Evolutionary conservation across 92 coral and sea anemone species (phyloP).

Genomic region (Epizoanthus ramosus): DNA sequence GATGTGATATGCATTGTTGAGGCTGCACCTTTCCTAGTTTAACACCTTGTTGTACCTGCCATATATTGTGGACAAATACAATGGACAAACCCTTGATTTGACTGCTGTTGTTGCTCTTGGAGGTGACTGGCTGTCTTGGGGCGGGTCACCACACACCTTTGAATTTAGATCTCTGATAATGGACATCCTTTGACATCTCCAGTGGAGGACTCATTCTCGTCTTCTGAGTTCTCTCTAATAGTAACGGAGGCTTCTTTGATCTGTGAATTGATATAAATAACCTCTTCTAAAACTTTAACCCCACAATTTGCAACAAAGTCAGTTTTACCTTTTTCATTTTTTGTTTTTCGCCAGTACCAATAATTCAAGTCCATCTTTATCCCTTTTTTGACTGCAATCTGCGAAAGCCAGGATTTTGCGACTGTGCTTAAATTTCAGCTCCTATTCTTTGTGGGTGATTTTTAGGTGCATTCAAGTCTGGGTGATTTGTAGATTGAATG

Average conservation of each 20-base stretch:
- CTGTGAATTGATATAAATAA: slow-evolving; percentile 47
- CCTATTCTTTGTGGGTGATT: background rate
- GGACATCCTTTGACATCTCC: slow-evolving; percentile 37
- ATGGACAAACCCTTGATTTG: no score
- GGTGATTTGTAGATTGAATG: slow-evolving; percentile 31
- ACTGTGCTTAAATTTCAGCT: background rate
- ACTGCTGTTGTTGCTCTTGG: no score
- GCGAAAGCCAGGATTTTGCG: slow-evolving; percentile 14
- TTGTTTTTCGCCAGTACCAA: slow-evolving; percentile 6
- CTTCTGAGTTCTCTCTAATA: slow-evolving; percentile 38
- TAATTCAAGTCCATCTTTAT: slow-evolving; percentile 21
- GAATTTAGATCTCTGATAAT: background rate
- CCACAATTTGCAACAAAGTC: slow-evolving; percentile 56
- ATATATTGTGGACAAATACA: no score
- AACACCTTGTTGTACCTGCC: no score
- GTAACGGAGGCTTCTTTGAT: slow-evolving; percentile 34
- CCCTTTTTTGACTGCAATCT: slow-evolving; percentile 46
- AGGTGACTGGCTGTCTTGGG: background rate
- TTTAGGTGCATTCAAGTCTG: slow-evolving; percentile 11
- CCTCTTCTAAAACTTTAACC: slow-evolving; percentile 12
- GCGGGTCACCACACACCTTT: no score
- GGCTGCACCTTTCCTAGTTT: no score
- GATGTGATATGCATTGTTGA: no score
- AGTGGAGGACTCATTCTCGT: slow-evolving; percentile 31
- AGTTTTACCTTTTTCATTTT: slow-evolving; percentile 44